Conservation (phyloP, 2,113 vertebrate genomes). For the Paracanthobrama guichenoti region DNA sequence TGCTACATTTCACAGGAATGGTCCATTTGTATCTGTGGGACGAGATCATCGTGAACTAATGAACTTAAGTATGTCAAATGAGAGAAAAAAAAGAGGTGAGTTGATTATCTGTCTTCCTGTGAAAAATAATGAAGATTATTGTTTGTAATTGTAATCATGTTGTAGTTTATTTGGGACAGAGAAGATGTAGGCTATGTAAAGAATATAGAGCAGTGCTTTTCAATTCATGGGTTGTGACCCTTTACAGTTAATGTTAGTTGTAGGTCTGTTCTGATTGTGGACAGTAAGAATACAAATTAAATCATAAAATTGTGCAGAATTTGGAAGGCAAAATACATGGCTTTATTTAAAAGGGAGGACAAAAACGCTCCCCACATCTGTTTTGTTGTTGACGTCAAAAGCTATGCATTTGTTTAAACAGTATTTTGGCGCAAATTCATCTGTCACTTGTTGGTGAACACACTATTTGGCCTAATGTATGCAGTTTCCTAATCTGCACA, state of each 20-base stretch:
- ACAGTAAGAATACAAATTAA: not conserved
- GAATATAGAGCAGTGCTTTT: not conserved
- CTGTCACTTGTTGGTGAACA: not conserved
- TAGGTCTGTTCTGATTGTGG: not conserved
- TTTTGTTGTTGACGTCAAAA: not conserved
- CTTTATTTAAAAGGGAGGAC: not conserved
- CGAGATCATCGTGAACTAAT: not conserved
- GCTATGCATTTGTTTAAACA: not conserved
- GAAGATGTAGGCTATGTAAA: not conserved
- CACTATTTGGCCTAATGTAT: not conserved
- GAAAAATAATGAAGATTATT: not conserved
- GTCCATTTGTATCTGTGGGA: conserved; percentile 90
- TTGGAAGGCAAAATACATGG: not conserved
- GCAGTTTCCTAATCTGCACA: not conserved
- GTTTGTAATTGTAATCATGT: not conserved
- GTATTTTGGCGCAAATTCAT: not conserved
- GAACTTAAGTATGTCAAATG: no score
- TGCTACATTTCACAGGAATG: conserved; percentile 83
- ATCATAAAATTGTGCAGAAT: not conserved
- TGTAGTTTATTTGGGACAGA: not conserved
- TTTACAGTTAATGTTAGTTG: no score
- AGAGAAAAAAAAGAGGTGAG: not conserved
- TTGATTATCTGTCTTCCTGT: not conserved
- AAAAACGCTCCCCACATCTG: not conserved
- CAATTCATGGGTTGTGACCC: not conserved